Percentiles rank a stretch among this genome's conserved stretches.
phyloP scores from a whole-genome alignment of 2,888 invertebrate genomes.

The Podotricha telesiphe region DNA sequence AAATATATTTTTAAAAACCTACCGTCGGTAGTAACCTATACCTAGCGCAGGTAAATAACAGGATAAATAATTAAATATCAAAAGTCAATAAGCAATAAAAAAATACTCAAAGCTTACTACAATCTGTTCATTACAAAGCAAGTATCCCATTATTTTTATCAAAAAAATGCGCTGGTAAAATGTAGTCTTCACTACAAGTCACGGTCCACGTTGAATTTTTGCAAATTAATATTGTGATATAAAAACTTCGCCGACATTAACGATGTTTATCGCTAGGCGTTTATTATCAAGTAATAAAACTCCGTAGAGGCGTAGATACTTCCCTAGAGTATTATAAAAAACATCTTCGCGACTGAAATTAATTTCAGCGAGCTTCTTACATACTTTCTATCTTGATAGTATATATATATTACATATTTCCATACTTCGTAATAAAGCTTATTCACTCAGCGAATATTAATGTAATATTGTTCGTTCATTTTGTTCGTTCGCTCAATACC shows the following conservation, averaged over 20 bases:
- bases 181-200: slow-evolving; percentile 15
- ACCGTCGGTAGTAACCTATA: too few relatives aligned
- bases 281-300: slow-evolving; percentile 54
- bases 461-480: slow-evolving; percentile 16
- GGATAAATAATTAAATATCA: neutral
- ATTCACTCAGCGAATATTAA: slow-evolving; percentile 5
- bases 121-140: neutral
- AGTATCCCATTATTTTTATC: slow-evolving; percentile 5
- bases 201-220: slow-evolving; percentile 31
- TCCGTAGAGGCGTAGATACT: slow-evolving; percentile 43
- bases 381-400: slow-evolving; percentile 31
- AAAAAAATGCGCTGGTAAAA: slow-evolving; percentile 4
- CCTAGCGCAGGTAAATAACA: neutral
- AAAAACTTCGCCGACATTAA: slow-evolving; percentile 48
- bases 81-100: slow-evolving; percentile 1
- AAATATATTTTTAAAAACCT: too few relatives aligned
- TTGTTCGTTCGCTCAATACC: slow-evolving; percentile 4
- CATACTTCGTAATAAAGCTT: neutral
- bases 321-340: slow-evolving; percentile 51
- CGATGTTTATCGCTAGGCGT: slow-evolving; percentile 49
- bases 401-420: slow-evolving; percentile 12
- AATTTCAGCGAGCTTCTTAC: slow-evolving; percentile 45
- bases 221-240: slow-evolving; percentile 46
- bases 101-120: neutral
- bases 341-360: slow-evolving; percentile 49